These are phyloP conservation scores for Lepidotrigona ventralis DNA, from an alignment of 1,140 invertebrate species.

Conservation along the genomic window DNA sequence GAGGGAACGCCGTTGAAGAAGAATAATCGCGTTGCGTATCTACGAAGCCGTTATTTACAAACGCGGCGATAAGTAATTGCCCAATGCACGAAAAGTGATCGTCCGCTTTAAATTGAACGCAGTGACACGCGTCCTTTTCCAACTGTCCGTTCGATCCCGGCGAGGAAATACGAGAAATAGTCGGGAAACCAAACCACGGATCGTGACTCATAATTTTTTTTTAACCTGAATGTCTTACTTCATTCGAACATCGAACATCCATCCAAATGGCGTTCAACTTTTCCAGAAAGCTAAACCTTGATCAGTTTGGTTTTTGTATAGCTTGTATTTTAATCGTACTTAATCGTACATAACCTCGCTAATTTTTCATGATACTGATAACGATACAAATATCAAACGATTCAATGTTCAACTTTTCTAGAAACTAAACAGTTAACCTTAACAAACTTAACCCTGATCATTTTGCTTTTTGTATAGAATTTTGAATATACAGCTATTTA, in stretches of 20 bases:
- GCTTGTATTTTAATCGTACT: not conserved
- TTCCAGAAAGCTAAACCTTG: not conserved
- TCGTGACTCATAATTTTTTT: not conserved
- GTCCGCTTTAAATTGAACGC: slow-evolving; percentile 36
- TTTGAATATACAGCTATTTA: not conserved
- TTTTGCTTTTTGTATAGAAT: not conserved
- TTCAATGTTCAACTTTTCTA: too few species aligned
- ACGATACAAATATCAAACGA: too few species aligned
- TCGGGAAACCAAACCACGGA: not conserved
- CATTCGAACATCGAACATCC: not conserved
- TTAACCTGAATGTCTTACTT: not conserved
- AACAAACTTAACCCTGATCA: too few species aligned
- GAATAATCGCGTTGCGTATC: slow-evolving; percentile 40
- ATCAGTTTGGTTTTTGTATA: not conserved
- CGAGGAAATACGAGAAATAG: not conserved
- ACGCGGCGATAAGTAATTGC: slow-evolving; percentile 41
- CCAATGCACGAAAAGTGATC: slow-evolving; percentile 38
- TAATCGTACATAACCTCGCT: not conserved
- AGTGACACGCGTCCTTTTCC: not conserved
- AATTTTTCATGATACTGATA: not conserved
- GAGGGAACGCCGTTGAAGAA: slow-evolving; percentile 12
- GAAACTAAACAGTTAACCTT: not conserved
- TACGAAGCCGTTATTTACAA: slow-evolving; percentile 39
- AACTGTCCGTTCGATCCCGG: not conserved
- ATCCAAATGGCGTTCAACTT: too few species aligned